These are phyloP conservation scores for Notospermus geniculatus DNA, from an alignment of 1,140 invertebrate species.

Conservation along the genomic window DNA sequence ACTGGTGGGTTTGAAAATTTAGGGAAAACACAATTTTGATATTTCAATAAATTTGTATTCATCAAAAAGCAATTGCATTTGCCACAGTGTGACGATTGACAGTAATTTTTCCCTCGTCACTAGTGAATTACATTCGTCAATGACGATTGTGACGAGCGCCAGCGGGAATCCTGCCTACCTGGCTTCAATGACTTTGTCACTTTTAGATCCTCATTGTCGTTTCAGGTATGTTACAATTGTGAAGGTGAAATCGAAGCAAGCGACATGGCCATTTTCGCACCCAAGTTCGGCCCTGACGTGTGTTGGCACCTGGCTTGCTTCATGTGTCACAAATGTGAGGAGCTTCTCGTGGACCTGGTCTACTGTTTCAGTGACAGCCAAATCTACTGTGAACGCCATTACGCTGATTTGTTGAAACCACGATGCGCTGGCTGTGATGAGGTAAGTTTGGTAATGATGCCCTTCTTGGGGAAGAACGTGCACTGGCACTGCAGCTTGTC, in stretches of 20 bases:
- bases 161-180: too few relatives aligned
- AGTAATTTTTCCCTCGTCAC: too few relatives aligned
- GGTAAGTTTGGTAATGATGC: conserved; percentile 67
- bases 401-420: conserved; percentile 93
- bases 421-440: conserved; percentile 95
- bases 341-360: conserved; percentile 94
- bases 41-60: too few relatives aligned
- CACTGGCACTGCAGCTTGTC: too few relatives aligned
- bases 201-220: too few relatives aligned
- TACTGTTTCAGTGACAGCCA: conserved; percentile 79
- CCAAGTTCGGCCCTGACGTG: conserved; percentile 73
- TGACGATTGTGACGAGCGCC: too few relatives aligned
- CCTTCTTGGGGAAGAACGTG: not conserved
- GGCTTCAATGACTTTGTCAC: too few relatives aligned
- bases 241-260: conserved; percentile 63
- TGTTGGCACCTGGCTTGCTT: conserved; percentile 95
- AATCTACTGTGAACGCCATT: conserved; percentile 92
- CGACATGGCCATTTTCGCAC: conserved; percentile 69
- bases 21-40: too few relatives aligned
- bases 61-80: too few relatives aligned
- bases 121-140: too few relatives aligned
- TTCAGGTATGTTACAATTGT: conserved; percentile 60
- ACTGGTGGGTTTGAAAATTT: too few relatives aligned
- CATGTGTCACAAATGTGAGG: conserved; percentile 83
- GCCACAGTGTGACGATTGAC: too few relatives aligned